Evolutionary conservation across 2,113 vertebrate species (phyloP).

Genomic region (Bufo bufo): DNA sequence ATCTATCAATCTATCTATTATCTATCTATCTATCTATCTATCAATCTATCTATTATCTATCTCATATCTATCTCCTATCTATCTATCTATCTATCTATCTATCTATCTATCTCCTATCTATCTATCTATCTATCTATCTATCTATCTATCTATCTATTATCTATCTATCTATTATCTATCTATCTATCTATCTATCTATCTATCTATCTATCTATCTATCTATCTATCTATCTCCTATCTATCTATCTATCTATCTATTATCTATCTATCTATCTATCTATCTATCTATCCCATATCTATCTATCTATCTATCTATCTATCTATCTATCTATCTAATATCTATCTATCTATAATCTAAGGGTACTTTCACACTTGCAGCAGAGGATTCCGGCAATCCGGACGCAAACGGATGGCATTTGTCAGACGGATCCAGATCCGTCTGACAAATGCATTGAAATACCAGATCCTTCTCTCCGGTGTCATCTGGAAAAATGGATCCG

Average conservation of each 20-base stretch:
- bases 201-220: background rate
- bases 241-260: background rate
- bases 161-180: background rate
- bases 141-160: background rate
- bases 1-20: background rate
- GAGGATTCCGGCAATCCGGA: no score
- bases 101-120: background rate
- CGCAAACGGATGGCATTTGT: no score
- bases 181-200: background rate
- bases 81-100: slow-evolving; percentile 9
- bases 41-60: background rate
- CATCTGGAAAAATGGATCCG: no score
- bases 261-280: background rate
- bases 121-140: background rate
- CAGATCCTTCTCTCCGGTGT: no score
- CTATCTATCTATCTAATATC: background rate
- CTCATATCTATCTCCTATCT: background rate
- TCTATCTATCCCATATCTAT: background rate
- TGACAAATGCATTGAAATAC: no score
- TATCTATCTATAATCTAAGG: background rate
- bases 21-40: background rate
- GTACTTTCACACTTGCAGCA: no score
- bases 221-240: slow-evolving; percentile 18
- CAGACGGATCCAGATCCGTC: no score
- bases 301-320: slow-evolving; percentile 12